phyloP scores from a whole-genome alignment of 2,113 vertebrate genomes.

The Halichoeres trimaculatus region DNA sequence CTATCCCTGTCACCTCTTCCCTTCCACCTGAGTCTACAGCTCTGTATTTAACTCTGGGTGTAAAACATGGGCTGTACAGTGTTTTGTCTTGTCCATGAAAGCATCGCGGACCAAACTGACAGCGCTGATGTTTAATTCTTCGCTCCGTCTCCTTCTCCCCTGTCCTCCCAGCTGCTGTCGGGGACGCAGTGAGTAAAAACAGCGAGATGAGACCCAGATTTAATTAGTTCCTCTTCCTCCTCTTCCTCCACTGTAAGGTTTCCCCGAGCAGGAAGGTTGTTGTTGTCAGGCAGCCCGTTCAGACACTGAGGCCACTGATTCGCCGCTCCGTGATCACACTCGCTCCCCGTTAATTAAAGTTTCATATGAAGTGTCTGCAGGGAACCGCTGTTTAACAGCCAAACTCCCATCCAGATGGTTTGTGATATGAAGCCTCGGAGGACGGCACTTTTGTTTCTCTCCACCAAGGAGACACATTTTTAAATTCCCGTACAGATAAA shows the following conservation, averaged over 20 bases:
- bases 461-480: background rate
- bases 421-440: conserved; percentile 56
- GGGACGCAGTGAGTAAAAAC: conserved; percentile 23
- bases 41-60: background rate
- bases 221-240: conserved; percentile 65
- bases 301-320: conserved; percentile 53
- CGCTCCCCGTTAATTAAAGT: conserved; percentile 74
- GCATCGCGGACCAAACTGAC: conserved; percentile 3
- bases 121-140: conserved; percentile 27
- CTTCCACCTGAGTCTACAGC: background rate
- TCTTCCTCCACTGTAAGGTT: conserved; percentile 41
- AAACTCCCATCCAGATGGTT: conserved; percentile 69
- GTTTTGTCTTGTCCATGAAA: background rate
- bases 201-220: conserved; percentile 37
- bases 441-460: conserved; percentile 50
- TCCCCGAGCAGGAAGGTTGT: conserved; percentile 54
- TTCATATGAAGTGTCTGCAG: conserved; percentile 62
- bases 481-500: conserved; percentile 30
- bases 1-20: background rate
- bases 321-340: conserved; percentile 46
- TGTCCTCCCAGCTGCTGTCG: conserved; percentile 25
- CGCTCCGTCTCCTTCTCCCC: conserved; percentile 14
- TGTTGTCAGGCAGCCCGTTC: conserved; percentile 56
- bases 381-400: conserved; percentile 50
- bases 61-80: background rate